Base-by-base conservation (phyloP, 53 echinoderm and acorn worm species). In the Paracentrotus lividus region DNA sequence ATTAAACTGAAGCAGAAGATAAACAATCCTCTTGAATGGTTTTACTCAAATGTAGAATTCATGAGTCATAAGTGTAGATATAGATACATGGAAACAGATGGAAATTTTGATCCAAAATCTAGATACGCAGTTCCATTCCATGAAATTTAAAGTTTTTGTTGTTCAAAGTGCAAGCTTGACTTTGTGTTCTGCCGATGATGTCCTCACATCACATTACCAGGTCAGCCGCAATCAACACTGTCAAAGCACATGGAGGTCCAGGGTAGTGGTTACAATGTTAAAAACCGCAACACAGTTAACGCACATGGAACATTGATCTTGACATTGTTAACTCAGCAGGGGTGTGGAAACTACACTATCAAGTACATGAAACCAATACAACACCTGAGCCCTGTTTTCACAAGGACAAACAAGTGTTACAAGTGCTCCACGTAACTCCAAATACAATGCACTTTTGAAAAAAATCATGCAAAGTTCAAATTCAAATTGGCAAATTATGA, bases 301-400 rank as follows among this genome's bases (percentile, higher is more conserved):
- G 20, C 36, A 40, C 38, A 40, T 72, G 72, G 38, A 72, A 72
- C 72, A 72, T 40, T 72, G 40, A 72, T 72, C 72, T 40, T 72
- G 72, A 38, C 72, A 72, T 72, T 72, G 36, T 15, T 5, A 72
- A 16, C 72, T 38, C 72, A 72, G 72, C 72, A 72, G 72, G 72
- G 72, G 72, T 72, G 72, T 72, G 72, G 72, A 72, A 72, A 72
- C 72, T 40, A 72, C 21, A 40, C 72, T 40, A 72, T 72, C 72
- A 8, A 18, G 36, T 72, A 72, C 40, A 40, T 36, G 21, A 72
- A 72, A 5, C 72, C 72, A 72, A 20, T 72, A 40, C 36, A 72
- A 38, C 72, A 40, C 20, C 40, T 0, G 40, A 18, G 72, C 20
- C 72, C 40, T 38, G 40, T 72, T 72, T 72, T 3, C 72, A 72